These are phyloP conservation scores for Sylvilagus bachmani DNA, from an alignment of 2,113 vertebrate genomes.

Conservation along the genomic window DNA sequence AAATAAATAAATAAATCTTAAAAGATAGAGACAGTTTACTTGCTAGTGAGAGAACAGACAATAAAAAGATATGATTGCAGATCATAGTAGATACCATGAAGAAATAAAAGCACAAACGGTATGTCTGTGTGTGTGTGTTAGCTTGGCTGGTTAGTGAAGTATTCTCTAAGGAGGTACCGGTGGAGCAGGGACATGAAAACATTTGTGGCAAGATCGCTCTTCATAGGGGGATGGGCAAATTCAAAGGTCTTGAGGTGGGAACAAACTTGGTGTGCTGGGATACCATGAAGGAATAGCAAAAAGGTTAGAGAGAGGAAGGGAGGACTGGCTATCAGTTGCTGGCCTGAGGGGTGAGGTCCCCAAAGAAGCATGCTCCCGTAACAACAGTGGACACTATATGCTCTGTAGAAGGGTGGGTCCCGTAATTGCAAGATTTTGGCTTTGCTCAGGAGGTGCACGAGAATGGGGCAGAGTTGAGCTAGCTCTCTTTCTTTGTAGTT, in stretches of 20 bases:
- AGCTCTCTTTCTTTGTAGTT: not conserved
- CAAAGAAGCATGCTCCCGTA: not conserved
- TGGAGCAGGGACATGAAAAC: constrained; percentile 2
- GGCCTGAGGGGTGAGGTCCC: not conserved
- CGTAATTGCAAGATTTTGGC: not conserved
- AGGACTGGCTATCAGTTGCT: not conserved
- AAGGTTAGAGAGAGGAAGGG: not conserved
- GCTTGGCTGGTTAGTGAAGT: not conserved
- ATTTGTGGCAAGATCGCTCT: not conserved
- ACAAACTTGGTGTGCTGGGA: not conserved
- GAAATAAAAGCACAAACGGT: constrained; percentile 36
- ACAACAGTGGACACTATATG: not conserved
- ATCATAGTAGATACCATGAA: not conserved
- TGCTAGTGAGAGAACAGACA: not conserved
- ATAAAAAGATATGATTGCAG: not conserved
- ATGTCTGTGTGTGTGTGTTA: not conserved
- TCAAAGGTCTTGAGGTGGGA: not conserved
- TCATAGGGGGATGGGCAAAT: not conserved
- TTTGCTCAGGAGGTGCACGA: not conserved
- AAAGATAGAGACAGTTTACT: constrained; percentile 43
- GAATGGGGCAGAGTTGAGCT: not conserved
- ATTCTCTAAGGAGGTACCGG: not conserved
- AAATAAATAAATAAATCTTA: no score
- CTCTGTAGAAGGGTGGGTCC: not conserved
- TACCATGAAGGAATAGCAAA: not conserved